These are phyloP conservation scores for Camponotus fellah DNA, from an alignment of 2,888 invertebrate species.

Conservation along the genomic window DNA sequence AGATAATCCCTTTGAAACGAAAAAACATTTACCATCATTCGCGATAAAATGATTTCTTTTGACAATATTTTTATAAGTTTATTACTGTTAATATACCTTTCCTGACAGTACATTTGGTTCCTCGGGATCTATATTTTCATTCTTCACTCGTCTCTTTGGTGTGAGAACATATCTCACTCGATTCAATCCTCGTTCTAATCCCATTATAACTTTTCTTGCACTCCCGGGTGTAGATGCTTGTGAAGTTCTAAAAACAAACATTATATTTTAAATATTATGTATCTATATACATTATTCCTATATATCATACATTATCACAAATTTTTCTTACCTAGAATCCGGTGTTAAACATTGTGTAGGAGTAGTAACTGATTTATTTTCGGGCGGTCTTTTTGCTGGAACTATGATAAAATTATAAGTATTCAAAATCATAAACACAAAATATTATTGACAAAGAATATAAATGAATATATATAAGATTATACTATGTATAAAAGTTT, in stretches of 20 bases:
- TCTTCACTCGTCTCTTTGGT: conserved; percentile 87
- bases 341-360: conserved; percentile 72
- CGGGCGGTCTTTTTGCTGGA: conserved; percentile 76
- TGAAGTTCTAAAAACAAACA: conserved; percentile 68
- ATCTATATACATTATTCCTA: neutral
- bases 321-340: conserved; percentile 63
- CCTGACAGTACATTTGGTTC: conserved; percentile 86
- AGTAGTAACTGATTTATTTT: conserved; percentile 72
- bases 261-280: conserved; percentile 10
- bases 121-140: conserved; percentile 78
- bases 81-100: conserved; percentile 81
- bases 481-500: neutral
- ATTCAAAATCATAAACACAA: neutral
- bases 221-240: conserved; percentile 86
- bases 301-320: conserved; percentile 22
- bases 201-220: conserved; percentile 89
- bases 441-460: neutral
- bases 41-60: neutral
- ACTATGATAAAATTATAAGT: conserved; percentile 70
- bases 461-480: neutral
- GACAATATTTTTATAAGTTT: neutral
- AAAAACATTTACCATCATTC: conserved; percentile 21
- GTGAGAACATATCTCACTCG: conserved; percentile 90
- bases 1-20: conserved; percentile 88
- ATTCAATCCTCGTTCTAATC: conserved; percentile 90